Conservation (phyloP, 1,140 invertebrate species). For the Pomacea maculata region DNA sequence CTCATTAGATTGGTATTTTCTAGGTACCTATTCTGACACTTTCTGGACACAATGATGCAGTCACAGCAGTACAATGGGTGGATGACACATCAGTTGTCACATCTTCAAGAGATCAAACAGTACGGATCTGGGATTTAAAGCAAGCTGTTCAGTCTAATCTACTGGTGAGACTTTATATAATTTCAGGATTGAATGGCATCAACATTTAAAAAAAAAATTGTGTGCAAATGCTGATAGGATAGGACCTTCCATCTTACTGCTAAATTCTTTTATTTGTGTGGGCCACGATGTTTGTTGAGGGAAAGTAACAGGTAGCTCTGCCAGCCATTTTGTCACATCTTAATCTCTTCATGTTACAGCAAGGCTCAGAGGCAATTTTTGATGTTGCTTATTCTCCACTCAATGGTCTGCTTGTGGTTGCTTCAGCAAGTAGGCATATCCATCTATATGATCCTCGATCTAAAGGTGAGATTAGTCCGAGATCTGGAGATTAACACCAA, state of each 20-base stretch:
- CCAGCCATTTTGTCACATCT: neutral
- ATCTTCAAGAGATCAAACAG: constrained; percentile 93
- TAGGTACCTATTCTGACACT: constrained; percentile 87
- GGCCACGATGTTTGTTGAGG: too few relatives aligned
- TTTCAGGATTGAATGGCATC: neutral
- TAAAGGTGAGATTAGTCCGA: constrained; percentile 71
- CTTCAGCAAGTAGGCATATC: constrained; percentile 89
- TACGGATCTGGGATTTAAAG: constrained; percentile 94
- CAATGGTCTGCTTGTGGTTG: constrained; percentile 80
- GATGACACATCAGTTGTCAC: constrained; percentile 78
- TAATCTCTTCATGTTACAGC: constrained; percentile 48
- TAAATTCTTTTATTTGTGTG: too few relatives aligned
- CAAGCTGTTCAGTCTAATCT: constrained; percentile 65
- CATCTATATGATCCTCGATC: constrained; percentile 91
- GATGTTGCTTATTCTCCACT: constrained; percentile 84
- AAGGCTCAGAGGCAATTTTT: constrained; percentile 91
- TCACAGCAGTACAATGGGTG: constrained; percentile 87
- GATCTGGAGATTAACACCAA: too few relatives aligned
- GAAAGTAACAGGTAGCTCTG: too few relatives aligned
- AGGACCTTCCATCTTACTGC: too few relatives aligned
- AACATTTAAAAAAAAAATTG: neutral
- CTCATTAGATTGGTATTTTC: constrained; percentile 40
- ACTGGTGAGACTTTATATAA: constrained; percentile 39
- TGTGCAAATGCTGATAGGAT: too few relatives aligned
- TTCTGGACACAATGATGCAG: constrained; percentile 89